Conservation (phyloP, 2,113 vertebrate species). For the Mus pahari region DNA sequence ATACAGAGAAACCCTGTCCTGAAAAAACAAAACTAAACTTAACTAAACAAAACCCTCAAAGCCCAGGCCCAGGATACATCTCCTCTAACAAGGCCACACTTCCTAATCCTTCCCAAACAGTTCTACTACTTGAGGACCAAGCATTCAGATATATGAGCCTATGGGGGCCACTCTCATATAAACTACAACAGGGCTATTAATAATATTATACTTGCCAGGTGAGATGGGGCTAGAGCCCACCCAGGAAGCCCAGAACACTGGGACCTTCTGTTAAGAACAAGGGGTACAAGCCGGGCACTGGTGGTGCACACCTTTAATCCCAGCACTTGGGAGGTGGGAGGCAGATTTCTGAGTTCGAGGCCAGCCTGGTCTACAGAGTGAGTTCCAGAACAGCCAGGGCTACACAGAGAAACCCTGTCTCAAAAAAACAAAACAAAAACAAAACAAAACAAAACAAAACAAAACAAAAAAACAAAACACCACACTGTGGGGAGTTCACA, state of each 20-base stretch:
- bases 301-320: too few species aligned
- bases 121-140: neutral
- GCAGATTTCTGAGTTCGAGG: too few species aligned
- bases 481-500: neutral
- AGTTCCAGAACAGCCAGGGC: too few species aligned
- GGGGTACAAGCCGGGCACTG: neutral
- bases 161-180: neutral
- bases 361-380: too few species aligned
- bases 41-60: neutral
- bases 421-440: too few species aligned
- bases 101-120: neutral
- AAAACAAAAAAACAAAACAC: neutral
- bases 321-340: too few species aligned
- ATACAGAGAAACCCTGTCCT: too few species aligned
- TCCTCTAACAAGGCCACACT: neutral
- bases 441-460: neutral
- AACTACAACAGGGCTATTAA: neutral
- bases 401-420: too few species aligned
- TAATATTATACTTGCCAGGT: neutral
- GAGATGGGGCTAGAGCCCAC: neutral
- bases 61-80: neutral
- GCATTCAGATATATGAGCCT: neutral
- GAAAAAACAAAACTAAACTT: too few species aligned
- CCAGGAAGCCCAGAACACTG: neutral
- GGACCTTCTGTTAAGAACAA: neutral